phyloP scores from a whole-genome alignment of 1,140 invertebrate genomes.

The Tribolium madens region DNA sequence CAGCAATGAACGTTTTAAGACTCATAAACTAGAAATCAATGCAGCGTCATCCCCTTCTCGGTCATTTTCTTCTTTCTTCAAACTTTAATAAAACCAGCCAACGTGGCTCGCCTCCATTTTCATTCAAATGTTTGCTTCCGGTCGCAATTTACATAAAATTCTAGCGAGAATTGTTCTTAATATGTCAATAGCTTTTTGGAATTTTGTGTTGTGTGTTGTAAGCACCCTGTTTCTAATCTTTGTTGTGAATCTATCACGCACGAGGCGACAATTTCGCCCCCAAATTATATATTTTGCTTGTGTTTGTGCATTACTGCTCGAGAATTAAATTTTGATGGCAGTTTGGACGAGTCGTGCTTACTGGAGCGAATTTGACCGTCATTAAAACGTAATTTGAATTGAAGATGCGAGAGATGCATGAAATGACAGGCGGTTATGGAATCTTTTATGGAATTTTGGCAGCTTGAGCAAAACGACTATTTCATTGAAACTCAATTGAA shows the following conservation, averaged over 20 bases:
- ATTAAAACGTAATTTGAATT: not conserved
- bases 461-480: no score
- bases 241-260: not conserved
- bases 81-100: not conserved
- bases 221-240: not conserved
- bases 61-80: not conserved
- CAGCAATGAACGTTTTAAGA: conserved; percentile 26
- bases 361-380: not conserved
- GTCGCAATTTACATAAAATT: not conserved
- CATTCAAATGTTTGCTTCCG: not conserved
- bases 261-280: not conserved
- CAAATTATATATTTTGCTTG: no score
- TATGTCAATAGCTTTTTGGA: not conserved
- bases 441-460: no score
- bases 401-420: not conserved
- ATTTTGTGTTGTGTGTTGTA: not conserved
- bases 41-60: not conserved
- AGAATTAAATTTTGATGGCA: not conserved
- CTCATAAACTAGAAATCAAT: conserved; percentile 9
- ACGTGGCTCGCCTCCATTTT: not conserved
- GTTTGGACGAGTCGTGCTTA: not conserved
- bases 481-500: no score
- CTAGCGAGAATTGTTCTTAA: not conserved
- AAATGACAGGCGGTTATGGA: not conserved
- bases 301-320: not conserved